Base-by-base conservation (phyloP, 1,140 invertebrate genomes). In the Macrosteles quadrilineatus region DNA sequence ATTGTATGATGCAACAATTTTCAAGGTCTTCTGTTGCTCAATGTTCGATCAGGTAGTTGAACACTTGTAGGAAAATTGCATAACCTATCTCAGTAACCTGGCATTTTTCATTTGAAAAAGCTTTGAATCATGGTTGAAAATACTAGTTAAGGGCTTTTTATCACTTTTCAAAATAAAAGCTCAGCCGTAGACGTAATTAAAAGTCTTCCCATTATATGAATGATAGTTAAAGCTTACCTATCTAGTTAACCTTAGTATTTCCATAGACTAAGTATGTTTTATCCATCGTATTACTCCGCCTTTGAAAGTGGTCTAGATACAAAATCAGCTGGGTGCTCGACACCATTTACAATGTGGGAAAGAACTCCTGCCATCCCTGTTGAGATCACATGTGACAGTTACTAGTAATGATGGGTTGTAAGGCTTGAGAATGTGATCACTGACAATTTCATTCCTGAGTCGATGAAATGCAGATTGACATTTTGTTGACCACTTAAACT, bases 331-430 rank as follows among this genome's bases (percentile, higher is more conserved):
- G 1, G 82, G 82, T 71, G 70, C 73, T 83, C 80, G 1, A 40
- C 43, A 17, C 76, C 78, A 72, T 83, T 76, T 23, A 77, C 73
- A 0, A 59, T 70, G 68, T 87, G 84, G 1, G 78, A 77, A 0
- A 87, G 69, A 4, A 84, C 78, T 1, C 78, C 80, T 0, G 83
- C 83, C 2, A 87, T 71, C 17, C 82, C 85, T 74, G 79, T 79
- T 0, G 77, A 71, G 32, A 76, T 87, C 85, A 31, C 80, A 80
- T 17, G 81, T 76, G 31, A 86, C 29, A 6, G 80, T 71, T 1
- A 85, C 64, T 19, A 74, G 67, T 31, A 75, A 71, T 6, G 77
- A 67, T 27, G 77, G 76, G 40, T 85, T 77, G 73, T 78, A 85
- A 31, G 76, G 74, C 2, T 59, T 66, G 2, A 80, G 67, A 9